Evolutionary conservation across 1,140 invertebrate species (phyloP), one percentile per base, ranked within the genome.

Genomic region (Drosophila ironensis): DNA sequence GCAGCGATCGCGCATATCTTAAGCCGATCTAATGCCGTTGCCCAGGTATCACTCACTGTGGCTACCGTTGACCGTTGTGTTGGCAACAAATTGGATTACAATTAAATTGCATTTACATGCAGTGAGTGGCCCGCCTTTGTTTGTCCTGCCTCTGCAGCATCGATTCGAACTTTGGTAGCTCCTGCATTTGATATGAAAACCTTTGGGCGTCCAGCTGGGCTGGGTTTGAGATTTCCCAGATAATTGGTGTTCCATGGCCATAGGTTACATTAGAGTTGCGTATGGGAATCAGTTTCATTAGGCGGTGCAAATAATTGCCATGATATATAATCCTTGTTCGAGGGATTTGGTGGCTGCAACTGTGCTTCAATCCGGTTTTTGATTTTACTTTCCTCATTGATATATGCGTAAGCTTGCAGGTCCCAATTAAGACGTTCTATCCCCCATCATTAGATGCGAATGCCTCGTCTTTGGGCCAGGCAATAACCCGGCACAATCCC

Each of bases 81-180:
- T 71, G 70, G 52, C 81, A 64, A 80, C 80, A 86, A 86, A 86
- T 86, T 86, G 80, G 80, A 86, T 86, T 86, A 86, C 80, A 86
- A 86, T 86, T 86, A 86, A 86, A 86, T 86, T 86, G 45, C 60
- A 86, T 86, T 86, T 86, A 80, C 80, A 80, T 86, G 70, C 44
- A 40, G 33, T 20, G 59, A 40, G 33, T 20, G 59, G 40, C 48
- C 14, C 28, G 45, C 38, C 50, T 59, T 80, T 80, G 76, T 75
- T 74, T 52, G 35, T 25, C 40, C 17, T 35, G 47, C n/a, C n/a
- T n/a, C n/a, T n/a, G n/a, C n/a, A n/a, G 57, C 54, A 73, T 66
- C 78, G 84, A 84, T 82, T 86, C 74, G 72, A 77, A 57, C 52
- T 70, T 24, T 41, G 54, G 46, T 40, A 77, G 72, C 64, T 64